A percentile compares a stretch with the other conserved stretches of the same genome.
Evolutionary conservation across 2,888 invertebrate genomes (phyloP).

Genomic region (Sthenelais limicola): DNA sequence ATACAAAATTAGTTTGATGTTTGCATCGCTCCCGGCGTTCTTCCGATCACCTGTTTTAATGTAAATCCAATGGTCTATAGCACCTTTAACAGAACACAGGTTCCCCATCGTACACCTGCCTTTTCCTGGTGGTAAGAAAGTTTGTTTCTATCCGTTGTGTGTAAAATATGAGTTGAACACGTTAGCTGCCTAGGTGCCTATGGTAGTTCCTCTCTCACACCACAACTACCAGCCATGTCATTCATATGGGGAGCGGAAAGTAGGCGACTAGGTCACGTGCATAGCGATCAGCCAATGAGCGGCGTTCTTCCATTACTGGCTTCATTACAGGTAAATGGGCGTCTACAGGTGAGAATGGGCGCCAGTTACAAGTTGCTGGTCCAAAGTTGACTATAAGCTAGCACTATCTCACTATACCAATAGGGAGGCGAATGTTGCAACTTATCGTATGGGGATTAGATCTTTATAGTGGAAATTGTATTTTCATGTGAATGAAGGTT

Average conservation of each 20-base stretch:
- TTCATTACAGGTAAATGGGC: slow-evolving; percentile 23
- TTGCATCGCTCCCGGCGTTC: slow-evolving; percentile 71
- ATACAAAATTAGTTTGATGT: slow-evolving; percentile 69
- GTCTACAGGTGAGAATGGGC: too few relatives aligned
- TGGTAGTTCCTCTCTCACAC: background rate
- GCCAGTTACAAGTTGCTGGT: too few relatives aligned
- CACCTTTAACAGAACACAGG: slow-evolving; percentile 54
- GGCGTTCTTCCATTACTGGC: background rate
- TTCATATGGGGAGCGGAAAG: slow-evolving; percentile 23
- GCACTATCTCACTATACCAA: too few relatives aligned
- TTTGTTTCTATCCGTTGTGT: background rate
- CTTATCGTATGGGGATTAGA: too few relatives aligned
- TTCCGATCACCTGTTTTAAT: slow-evolving; percentile 73
- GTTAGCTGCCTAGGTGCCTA: background rate
- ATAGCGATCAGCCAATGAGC: slow-evolving; percentile 14
- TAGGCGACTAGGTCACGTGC: slow-evolving; percentile 31
- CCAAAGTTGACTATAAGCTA: too few relatives aligned
- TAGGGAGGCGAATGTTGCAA: too few relatives aligned
- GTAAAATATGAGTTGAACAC: background rate
- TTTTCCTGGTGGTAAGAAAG: background rate
- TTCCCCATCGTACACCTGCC: slow-evolving; percentile 51
- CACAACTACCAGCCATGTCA: background rate
- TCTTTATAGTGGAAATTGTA: too few relatives aligned
- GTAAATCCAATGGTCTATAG: slow-evolving; percentile 61
- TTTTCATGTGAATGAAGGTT: too few relatives aligned